phyloP scores from a whole-genome alignment of 2,888 invertebrate species.

The Balanococcus diminutus region DNA sequence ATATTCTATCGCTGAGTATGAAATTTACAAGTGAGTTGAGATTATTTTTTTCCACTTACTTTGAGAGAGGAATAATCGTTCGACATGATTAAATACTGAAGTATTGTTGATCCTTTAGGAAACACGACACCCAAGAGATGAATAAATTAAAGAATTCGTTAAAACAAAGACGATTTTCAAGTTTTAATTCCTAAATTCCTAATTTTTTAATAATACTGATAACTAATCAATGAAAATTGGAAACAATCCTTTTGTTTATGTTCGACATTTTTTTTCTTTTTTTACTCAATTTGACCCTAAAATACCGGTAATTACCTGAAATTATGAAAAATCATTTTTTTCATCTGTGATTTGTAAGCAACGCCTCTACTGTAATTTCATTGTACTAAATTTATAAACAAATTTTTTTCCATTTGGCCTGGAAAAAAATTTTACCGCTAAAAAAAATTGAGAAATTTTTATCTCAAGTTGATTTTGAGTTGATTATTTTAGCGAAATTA shows the following conservation, averaged over 20 bases:
- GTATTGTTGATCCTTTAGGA: not conserved
- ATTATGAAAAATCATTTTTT: not conserved
- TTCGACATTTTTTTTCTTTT: not conserved
- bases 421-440: not conserved
- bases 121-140: too few species aligned
- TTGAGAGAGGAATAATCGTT: slow-evolving; percentile 38
- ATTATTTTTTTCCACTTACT: not conserved
- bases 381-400: not conserved
- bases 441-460: not conserved
- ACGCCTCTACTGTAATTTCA: not conserved
- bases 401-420: not conserved
- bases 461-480: not conserved
- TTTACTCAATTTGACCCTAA: not conserved
- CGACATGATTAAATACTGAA: slow-evolving; percentile 8
- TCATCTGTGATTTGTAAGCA: not conserved
- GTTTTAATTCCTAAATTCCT: too few species aligned
- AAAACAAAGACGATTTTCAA: not conserved
- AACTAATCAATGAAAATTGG: not conserved
- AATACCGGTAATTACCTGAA: not conserved
- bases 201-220: not conserved
- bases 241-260: not conserved
- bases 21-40: not conserved
- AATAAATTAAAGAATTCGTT: not conserved
- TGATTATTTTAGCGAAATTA: too few species aligned
- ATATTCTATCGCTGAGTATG: not conserved